Base-by-base conservation (phyloP, 2,113 vertebrate species). In the Pseudorasbora parva region DNA sequence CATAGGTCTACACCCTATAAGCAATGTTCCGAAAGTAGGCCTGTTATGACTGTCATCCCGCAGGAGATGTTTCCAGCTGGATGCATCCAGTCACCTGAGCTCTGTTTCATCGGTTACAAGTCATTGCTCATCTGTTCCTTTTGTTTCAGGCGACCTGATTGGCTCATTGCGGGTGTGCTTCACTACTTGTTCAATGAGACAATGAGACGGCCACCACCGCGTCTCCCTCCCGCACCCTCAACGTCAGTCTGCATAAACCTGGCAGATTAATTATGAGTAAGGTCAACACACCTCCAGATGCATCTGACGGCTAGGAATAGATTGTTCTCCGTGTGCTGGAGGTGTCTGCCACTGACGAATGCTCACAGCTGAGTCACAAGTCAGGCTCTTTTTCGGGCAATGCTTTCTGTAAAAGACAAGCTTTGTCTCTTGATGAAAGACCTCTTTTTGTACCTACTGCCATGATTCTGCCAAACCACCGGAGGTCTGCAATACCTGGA, bases 191-290 rank as follows among this genome's bases (percentile, higher is more conserved):
- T 54, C 25, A 81, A 41, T 69, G 47, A 69, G 30, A 66, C 78
- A 56, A 41, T 51, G 69, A 43, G 59, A 49, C 51, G 33, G 68
- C 19, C 30, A 54, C 15, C 19, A 59, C 19, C 51, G 64, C 14
- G 5, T 84, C 54, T 60, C 12, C 51, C 82, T 57, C 3, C 33
- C 19, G 2, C 19, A 72, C 21, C 23, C 33, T 51, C 33, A 45
- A 25, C n/a, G 6, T 51, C 30, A 83, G 30, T 23, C 43, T 37
- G 43, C 45, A 2, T 83, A 56, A 51, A 54, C 59, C 78, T 69
- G 79, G 79, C 75, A 78, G 66, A 78, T 78, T 79, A 79, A 72
- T 72, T 60, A 49, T 73, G 66, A 60, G 47, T 45, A 54, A 71
- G 83, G 75, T 72, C 54, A 71, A 37, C 49, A 30, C 33, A 15